Evolutionary conservation across 37 sponge, comb jelly and placozoan species (phyloP).

Genomic region (Tethya wilhelma): DNA sequence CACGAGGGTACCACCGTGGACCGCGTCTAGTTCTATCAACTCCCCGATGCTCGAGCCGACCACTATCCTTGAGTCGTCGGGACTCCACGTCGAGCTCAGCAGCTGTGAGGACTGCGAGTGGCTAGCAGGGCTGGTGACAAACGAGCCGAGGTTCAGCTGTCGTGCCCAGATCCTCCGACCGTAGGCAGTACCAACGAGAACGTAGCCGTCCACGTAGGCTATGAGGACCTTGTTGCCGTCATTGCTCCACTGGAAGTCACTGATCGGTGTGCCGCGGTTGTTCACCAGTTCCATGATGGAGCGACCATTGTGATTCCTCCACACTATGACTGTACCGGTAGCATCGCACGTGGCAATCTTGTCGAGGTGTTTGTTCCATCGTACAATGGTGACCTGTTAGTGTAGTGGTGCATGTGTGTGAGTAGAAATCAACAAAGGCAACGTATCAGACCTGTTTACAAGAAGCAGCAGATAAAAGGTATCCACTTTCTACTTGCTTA

Average conservation of each 20-base stretch:
- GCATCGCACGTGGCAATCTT: conserved; percentile 92
- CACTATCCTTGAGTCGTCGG: conserved; percentile 84
- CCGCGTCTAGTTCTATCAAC: conserved; percentile 87
- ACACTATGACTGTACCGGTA: conserved; percentile 87
- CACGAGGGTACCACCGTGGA: conserved; percentile 75
- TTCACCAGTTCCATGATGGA: conserved; percentile 94
- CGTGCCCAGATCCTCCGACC: conserved; percentile 89
- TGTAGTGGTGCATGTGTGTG: no score
- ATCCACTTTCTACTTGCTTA: no score
- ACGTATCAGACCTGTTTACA: no score
- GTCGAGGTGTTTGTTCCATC: conserved; percentile 87
- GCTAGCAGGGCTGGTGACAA: conserved; percentile 74
- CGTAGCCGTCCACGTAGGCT: conserved; percentile 90
- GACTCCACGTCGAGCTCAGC: conserved; percentile 88
- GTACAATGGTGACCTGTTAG: conserved; percentile 83
- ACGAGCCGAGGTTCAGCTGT: conserved; percentile 85
- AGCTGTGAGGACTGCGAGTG: conserved; percentile 62
- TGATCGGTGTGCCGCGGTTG: conserved; percentile 83
- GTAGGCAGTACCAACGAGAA: conserved; percentile 89
- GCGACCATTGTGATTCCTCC: conserved; percentile 90
- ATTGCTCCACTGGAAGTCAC: conserved; percentile 91
- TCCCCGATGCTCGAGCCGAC: conserved; percentile 89
- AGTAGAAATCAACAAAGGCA: no score
- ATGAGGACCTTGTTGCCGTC: conserved; percentile 89
- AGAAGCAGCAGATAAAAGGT: no score